phyloP scores from a whole-genome alignment of 2,797 vertebrate genomes.

The Halcyon smyrnensis region DNA sequence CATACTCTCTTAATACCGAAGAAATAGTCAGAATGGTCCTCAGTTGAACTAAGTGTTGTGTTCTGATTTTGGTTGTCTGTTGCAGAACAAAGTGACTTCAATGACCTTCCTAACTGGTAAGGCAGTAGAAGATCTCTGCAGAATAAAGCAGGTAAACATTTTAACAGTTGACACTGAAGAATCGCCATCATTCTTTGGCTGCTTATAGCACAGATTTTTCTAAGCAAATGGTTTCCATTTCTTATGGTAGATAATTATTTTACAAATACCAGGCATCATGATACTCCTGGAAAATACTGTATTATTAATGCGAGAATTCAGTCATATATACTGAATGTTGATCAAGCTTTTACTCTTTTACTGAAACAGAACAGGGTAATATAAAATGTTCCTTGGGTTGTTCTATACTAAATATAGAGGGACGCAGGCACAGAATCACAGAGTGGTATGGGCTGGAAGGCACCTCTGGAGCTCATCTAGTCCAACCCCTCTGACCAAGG shows the following conservation, averaged over 20 bases:
- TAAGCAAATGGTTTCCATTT: neutral
- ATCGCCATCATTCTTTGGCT: neutral
- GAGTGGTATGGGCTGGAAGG: too few species aligned
- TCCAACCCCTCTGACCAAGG: too few species aligned
- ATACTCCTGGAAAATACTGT: neutral
- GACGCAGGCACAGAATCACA: neutral
- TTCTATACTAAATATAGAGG: neutral
- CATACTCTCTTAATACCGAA: neutral
- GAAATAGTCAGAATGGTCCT: neutral
- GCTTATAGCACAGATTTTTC: neutral
- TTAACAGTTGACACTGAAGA: neutral
- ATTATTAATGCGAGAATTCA: neutral
- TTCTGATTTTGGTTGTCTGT: conserved; percentile 42
- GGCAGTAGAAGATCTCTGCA: conserved; percentile 95
- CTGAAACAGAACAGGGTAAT: neutral
- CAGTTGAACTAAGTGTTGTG: neutral
- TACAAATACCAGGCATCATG: neutral
- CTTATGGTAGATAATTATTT: neutral
- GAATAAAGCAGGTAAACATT: conserved; percentile 94
- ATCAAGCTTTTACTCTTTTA: neutral
- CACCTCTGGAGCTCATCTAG: too few species aligned
- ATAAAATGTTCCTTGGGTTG: neutral
- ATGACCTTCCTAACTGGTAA: conserved; percentile 98
- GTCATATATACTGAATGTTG: neutral
- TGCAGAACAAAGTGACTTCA: conserved; percentile 98